Evolutionary conservation across 2,113 vertebrate species (phyloP), one percentile per base, ranked within the genome.

Genomic region (Podarcis muralis): DNA sequence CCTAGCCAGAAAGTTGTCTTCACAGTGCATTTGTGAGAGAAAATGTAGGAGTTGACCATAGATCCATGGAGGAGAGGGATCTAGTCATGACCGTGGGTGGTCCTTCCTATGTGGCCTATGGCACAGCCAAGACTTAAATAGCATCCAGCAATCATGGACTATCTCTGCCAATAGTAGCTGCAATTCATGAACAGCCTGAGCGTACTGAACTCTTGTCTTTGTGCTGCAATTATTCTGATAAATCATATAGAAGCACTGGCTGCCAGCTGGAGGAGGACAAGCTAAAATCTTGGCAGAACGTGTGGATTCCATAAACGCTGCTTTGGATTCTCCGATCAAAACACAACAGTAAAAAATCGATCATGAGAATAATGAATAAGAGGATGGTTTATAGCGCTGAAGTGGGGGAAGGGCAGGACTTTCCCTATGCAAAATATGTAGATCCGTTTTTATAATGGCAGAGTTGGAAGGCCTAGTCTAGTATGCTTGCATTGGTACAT

Each of bases 311-410:
- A 84, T 84, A 22, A 74, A 74, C 89, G 74, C 43, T 93, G 87
- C 66, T 81, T 80, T 72, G 77, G 15, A 81, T 87, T 92, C 88
- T 93, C 79, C 80, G 87, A 48, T 66, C 74, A 23, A 11, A 62
- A 5, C 87, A 88, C 84, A 53, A 69, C 88, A 81, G 89, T 90
- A 92, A 94, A 93, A 89, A 59, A 59, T 16, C 22, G 84, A 16
- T 48, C 37, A 78, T 88, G 77, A 35, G 48, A 72, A 13, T 35
- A 65, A 77, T 72, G 81, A 91, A 88, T 25, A 1, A 82, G 68
- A 87, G 48, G 8, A 59, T 32, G 35, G 27, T 72, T 81, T 59
- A 72, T 71, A 30, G 66, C 43, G 37, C 30, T 87, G 89, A 88
- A 93, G 92, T 23, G 11, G 75, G 75, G 32, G 20, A 59, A 88